Evolutionary conservation across 2,113 vertebrate species (phyloP).

Genomic region (Rattus norvegicus): GRCr8 NC_086020.1:209908001-209908500

Average conservation of each 20-base stretch:
- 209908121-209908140: background rate
- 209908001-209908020: background rate
- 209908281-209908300: background rate
- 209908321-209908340: too few relatives aligned
- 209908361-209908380: too few relatives aligned
- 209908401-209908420: too few relatives aligned
- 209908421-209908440: too few relatives aligned
- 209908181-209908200: background rate
- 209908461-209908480: background rate
- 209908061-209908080: background rate
- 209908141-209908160: background rate
- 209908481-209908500: background rate
- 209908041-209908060: background rate
- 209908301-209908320: too few relatives aligned
- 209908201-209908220: background rate
- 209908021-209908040: background rate
- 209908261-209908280: background rate
- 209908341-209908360: too few relatives aligned
- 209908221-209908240: background rate
- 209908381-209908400: too few relatives aligned
- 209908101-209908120: background rate
- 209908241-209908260: background rate
- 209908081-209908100: background rate
- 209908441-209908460: background rate
- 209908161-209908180: background rate